Evolutionary conservation across 2,888 invertebrate genomes (phyloP).

Genomic region (Ophioninae sp.): DNA sequence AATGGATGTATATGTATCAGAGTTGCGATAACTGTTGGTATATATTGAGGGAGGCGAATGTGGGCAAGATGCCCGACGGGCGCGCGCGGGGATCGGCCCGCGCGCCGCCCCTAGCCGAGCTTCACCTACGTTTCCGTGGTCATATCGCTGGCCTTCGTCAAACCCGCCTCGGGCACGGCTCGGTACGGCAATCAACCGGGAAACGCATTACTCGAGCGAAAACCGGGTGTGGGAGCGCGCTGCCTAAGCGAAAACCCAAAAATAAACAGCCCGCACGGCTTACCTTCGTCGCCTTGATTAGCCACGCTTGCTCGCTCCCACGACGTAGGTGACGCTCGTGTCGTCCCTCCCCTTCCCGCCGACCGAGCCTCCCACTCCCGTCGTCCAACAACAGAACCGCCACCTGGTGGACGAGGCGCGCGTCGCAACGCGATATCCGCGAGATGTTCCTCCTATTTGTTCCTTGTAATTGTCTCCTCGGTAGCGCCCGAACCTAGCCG

Average conservation of each 20-base stretch:
- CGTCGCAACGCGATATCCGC: no score
- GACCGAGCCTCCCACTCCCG: neutral
- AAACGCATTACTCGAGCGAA: slow-evolving; percentile 74
- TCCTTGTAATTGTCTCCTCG: no score
- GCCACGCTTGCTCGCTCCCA: slow-evolving; percentile 86
- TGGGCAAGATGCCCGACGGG: slow-evolving; percentile 77
- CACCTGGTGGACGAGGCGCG: neutral
- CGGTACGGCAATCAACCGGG: slow-evolving; percentile 69
- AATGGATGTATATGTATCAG: slow-evolving; percentile 56
- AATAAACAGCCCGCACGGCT: slow-evolving; percentile 78
- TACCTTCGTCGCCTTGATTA: slow-evolving; percentile 94
- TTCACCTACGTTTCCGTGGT: slow-evolving; percentile 76
- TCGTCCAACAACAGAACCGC: neutral
- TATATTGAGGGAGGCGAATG: slow-evolving; percentile 41
- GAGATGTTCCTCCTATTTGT: no score
- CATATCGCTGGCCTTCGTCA: slow-evolving; percentile 74
- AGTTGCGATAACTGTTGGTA: slow-evolving; percentile 57
- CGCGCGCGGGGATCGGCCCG: slow-evolving; percentile 65
- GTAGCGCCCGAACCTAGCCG: no score
- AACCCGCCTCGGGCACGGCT: slow-evolving; percentile 73
- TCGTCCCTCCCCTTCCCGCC: slow-evolving; percentile 13
- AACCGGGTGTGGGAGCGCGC: slow-evolving; percentile 69
- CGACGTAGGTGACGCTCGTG: slow-evolving; percentile 63
- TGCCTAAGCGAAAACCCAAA: slow-evolving; percentile 74
- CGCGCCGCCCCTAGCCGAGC: slow-evolving; percentile 68